Percentiles rank a stretch among this genome's conserved stretches.
These are phyloP conservation scores for Hiodon alosoides DNA, from an alignment of 2,113 vertebrate species.

Conservation along the genomic window DNA sequence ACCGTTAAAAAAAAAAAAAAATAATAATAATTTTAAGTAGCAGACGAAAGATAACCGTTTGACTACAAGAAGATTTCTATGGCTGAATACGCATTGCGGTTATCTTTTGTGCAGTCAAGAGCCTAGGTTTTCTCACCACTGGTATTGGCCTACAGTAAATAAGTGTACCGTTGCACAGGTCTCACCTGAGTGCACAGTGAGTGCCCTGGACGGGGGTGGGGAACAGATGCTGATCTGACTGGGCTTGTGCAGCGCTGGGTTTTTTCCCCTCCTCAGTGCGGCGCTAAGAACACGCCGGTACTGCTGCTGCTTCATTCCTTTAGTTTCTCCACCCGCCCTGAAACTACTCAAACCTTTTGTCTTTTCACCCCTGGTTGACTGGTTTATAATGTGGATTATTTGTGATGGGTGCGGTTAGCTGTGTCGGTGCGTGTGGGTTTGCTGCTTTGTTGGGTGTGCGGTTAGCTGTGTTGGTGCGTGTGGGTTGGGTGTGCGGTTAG, in stretches of 20 bases:
- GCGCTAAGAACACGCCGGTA: background rate
- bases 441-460: background rate
- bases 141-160: too few species aligned
- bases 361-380: background rate
- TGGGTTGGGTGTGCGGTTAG: background rate
- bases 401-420: slow-evolving; percentile 9
- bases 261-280: background rate
- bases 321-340: background rate
- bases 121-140: too few species aligned
- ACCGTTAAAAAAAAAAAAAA: too few species aligned
- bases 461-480: background rate
- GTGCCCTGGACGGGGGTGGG: too few species aligned
- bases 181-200: too few species aligned
- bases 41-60: too few species aligned
- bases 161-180: too few species aligned
- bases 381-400: background rate
- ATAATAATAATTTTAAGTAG: too few species aligned
- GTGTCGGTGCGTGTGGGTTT: background rate
- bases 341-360: background rate
- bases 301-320: background rate
- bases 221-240: background rate
- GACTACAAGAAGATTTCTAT: too few species aligned
- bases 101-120: too few species aligned
- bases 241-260: background rate
- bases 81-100: too few species aligned